phyloP scores from a whole-genome alignment of 2,113 vertebrate genomes.

The Trachemys scripta region DNA sequence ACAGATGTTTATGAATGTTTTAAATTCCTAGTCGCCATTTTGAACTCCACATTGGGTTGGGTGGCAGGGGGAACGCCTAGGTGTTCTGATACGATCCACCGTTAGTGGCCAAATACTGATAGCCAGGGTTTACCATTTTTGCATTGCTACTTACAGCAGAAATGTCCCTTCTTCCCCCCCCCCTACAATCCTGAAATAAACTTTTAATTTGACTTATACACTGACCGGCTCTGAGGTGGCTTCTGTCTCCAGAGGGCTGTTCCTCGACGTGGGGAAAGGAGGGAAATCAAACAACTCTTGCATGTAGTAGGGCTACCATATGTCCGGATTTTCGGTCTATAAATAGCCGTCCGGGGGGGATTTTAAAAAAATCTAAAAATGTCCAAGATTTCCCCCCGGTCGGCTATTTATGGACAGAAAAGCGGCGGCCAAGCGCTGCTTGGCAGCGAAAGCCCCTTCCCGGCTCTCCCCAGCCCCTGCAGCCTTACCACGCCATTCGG shows the following conservation, averaged over 20 bases:
- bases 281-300: not conserved
- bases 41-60: not conserved
- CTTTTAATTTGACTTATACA: not conserved
- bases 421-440: no score
- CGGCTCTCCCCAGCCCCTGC: no score
- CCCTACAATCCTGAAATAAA: not conserved
- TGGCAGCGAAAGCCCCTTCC: no score
- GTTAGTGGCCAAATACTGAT: not conserved
- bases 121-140: not conserved
- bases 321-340: no score
- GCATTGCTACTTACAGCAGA: not conserved
- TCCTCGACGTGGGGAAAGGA: not conserved
- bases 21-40: not conserved
- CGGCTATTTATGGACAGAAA: no score
- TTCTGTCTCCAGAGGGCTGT: not conserved
- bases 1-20: not conserved
- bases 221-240: not conserved
- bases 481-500: no score
- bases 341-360: no score
- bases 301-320: not conserved
- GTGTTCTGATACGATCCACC: not conserved
- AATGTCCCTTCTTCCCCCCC: not conserved
- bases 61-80: not conserved
- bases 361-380: no score
- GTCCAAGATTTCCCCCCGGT: no score